Evolutionary conservation across 2,888 invertebrate species (phyloP).

Genomic region (Cerceris rybyensis): DNA sequence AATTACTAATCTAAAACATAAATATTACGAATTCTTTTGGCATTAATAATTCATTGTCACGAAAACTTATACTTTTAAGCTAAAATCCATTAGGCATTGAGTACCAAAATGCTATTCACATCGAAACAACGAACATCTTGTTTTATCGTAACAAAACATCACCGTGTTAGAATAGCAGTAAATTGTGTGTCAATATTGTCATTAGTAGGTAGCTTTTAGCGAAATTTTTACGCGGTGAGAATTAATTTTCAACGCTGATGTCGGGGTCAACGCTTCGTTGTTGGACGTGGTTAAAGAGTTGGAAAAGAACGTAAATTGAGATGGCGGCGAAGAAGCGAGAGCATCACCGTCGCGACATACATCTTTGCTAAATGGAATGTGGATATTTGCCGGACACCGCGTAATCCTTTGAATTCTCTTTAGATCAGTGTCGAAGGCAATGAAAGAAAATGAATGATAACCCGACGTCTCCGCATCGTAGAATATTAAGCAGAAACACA

Average conservation of each 20-base stretch:
- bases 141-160: not conserved
- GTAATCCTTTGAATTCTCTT: conserved; percentile 13
- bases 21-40: too few species aligned
- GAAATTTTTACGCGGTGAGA: not conserved
- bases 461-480: conserved; percentile 9
- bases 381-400: conserved; percentile 18
- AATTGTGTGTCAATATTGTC: not conserved
- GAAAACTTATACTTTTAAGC: too few species aligned
- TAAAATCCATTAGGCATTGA: too few species aligned
- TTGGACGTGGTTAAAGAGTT: not conserved
- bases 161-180: not conserved
- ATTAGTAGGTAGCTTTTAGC: not conserved
- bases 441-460: conserved; percentile 26
- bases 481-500: conserved; percentile 35
- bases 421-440: conserved; percentile 3
- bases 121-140: not conserved
- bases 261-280: conserved; percentile 13
- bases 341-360: conserved; percentile 5
- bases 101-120: too few species aligned
- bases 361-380: conserved; percentile 14
- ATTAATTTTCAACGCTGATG: not conserved
- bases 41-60: too few species aligned
- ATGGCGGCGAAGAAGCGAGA: conserved; percentile 9
- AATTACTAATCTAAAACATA: too few species aligned
- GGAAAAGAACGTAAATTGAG: too few species aligned